Conservation (phyloP, 1,140 invertebrate genomes). For the Lepidurus couesii region DNA sequence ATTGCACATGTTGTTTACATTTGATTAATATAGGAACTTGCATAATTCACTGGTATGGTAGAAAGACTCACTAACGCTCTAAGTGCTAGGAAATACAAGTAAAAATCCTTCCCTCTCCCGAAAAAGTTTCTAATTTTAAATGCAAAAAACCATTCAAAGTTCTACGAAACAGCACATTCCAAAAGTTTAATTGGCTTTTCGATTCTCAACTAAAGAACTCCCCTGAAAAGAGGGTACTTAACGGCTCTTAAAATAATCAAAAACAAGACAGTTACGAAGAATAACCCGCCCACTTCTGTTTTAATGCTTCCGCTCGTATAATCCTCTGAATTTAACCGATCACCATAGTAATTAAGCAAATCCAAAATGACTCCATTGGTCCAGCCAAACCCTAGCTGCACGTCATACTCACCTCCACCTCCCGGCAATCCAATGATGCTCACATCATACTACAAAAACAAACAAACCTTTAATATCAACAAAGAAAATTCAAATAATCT, state of each 20-base stretch:
- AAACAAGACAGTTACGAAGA: background rate
- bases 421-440: constrained; percentile 62
- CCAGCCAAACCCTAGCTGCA: constrained; percentile 91
- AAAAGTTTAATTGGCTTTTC: background rate
- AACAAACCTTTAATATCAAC: background rate
- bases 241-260: background rate
- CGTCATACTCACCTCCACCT: constrained; percentile 80
- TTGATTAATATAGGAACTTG: no score
- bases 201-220: background rate
- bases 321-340: constrained; percentile 36
- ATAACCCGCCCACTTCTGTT: background rate
- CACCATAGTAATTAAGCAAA: constrained; percentile 61
- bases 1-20: no score
- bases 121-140: no score
- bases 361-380: constrained; percentile 82
- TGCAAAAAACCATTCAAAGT: no score
- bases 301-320: background rate
- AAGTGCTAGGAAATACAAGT: no score
- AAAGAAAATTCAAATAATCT: constrained; percentile 18
- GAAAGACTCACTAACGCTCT: no score
- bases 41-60: no score
- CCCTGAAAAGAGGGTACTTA: background rate
- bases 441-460: constrained; percentile 60
- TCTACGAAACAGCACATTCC: no score
- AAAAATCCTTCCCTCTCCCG: no score